Conservation (phyloP, 2,797 vertebrate genomes). For the Phataginus tricuspis region DNA sequence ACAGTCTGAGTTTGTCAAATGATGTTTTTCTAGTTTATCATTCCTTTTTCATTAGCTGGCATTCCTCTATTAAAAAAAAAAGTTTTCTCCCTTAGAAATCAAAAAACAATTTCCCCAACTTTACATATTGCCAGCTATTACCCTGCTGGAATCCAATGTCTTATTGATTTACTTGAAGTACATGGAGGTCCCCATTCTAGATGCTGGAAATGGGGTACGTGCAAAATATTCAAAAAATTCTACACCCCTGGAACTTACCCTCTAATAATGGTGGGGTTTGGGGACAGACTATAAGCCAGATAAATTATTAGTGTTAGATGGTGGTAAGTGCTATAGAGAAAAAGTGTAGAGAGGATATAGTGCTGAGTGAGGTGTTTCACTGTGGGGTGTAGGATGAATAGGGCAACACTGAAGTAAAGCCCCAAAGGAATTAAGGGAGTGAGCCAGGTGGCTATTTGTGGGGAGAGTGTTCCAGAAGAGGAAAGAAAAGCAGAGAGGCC, state of each 20-base stretch:
- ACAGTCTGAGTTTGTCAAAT: neutral
- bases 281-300: neutral
- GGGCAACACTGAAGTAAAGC: neutral
- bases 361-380: neutral
- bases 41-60: neutral
- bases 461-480: neutral
- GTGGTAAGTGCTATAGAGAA: neutral
- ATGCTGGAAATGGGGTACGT: neutral
- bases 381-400: neutral
- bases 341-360: neutral
- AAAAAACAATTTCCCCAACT: neutral
- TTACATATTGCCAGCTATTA: neutral
- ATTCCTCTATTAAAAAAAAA: neutral
- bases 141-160: neutral
- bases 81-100: neutral
- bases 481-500: neutral
- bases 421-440: neutral
- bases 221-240: neutral
- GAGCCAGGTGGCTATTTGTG: neutral
- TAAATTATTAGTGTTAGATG: neutral
- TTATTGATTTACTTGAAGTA: neutral
- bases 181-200: neutral
- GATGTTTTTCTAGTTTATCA: neutral
- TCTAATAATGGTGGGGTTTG: rapidly evolving
- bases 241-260: neutral